Evolutionary conservation across 2,113 vertebrate species (phyloP).

Genomic region (Apeltes quadracus): DNA sequence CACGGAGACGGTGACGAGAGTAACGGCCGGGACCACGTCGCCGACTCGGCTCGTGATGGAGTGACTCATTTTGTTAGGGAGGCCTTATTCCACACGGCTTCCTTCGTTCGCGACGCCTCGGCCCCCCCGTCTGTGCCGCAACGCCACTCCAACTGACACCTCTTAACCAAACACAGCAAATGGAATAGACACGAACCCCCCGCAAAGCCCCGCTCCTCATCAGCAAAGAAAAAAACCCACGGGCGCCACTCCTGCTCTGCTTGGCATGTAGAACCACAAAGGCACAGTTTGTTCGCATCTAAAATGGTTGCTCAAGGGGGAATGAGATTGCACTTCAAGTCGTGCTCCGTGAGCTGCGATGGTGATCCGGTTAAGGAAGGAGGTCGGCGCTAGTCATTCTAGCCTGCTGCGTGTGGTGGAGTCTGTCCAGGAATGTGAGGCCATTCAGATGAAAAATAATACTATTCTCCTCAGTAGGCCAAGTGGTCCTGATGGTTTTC

Average conservation of each 20-base stretch:
- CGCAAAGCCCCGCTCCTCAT: slow-evolving; percentile 69
- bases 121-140: slow-evolving; percentile 60
- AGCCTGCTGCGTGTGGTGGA: slow-evolving; percentile 11
- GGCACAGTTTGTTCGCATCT: slow-evolving; percentile 64
- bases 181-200: slow-evolving; percentile 54
- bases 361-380: slow-evolving; percentile 23
- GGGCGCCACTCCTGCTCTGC: slow-evolving; percentile 52
- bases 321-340: slow-evolving; percentile 54
- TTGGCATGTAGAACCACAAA: slow-evolving; percentile 72
- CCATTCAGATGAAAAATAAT: slow-evolving; percentile 4
- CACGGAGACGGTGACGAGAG: slow-evolving; percentile 23
- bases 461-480: background rate
- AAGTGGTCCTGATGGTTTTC: background rate
- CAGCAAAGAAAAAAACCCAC: slow-evolving; percentile 44
- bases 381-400: slow-evolving; percentile 16
- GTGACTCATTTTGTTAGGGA: slow-evolving; percentile 72
- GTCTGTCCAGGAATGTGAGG: slow-evolving; percentile 17
- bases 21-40: slow-evolving; percentile 44
- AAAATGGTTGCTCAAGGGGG: slow-evolving; percentile 61
- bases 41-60: slow-evolving; percentile 52
- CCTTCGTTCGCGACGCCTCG: slow-evolving; percentile 55
- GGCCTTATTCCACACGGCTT: slow-evolving; percentile 72
- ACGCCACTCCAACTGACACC: slow-evolving; percentile 68
- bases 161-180: slow-evolving; percentile 66
- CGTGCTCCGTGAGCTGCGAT: slow-evolving; percentile 32